A percentile compares a stretch with the other conserved stretches of the same genome.
Conservation (phyloP, 2,113 vertebrate species). For the Tylochromis polylepis region DNA sequence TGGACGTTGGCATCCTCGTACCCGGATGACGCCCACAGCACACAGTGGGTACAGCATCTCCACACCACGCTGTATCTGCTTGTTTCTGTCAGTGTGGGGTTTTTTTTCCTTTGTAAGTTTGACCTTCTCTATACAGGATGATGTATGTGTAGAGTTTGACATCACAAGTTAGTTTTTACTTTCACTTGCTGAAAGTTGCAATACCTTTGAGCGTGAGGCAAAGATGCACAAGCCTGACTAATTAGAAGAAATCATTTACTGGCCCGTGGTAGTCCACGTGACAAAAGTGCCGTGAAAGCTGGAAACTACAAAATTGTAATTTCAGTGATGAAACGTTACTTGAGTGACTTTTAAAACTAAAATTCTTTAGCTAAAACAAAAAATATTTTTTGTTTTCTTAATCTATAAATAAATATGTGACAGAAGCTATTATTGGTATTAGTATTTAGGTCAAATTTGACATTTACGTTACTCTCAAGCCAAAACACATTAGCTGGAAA, state of each 20-base stretch:
- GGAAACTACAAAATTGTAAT: background rate
- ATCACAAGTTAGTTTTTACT: background rate
- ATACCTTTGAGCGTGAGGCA: background rate
- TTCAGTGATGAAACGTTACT: background rate
- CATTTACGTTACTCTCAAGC: background rate
- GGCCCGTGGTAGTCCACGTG: background rate
- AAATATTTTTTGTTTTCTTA: fast-evolving
- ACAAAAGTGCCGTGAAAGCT: background rate
- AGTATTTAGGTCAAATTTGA: background rate
- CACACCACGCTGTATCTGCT: background rate
- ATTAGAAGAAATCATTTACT: background rate
- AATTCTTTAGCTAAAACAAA: background rate
- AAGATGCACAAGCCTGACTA: background rate
- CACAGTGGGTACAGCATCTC: background rate
- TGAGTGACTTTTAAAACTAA: background rate
- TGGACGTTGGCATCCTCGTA: conserved; percentile 29
- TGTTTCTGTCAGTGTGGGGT: fast-evolving
- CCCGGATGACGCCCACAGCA: conserved; percentile 22
- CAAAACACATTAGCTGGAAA: background rate
- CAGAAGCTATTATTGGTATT: background rate
- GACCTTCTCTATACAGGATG: background rate
- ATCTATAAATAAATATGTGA: background rate
- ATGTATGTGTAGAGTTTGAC: background rate
- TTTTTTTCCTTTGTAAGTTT: background rate
- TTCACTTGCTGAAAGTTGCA: background rate